Evolutionary conservation across 2,888 invertebrate genomes (phyloP), one percentile per base, ranked within the genome.

Genomic region (Drosophila eohydei): DNA sequence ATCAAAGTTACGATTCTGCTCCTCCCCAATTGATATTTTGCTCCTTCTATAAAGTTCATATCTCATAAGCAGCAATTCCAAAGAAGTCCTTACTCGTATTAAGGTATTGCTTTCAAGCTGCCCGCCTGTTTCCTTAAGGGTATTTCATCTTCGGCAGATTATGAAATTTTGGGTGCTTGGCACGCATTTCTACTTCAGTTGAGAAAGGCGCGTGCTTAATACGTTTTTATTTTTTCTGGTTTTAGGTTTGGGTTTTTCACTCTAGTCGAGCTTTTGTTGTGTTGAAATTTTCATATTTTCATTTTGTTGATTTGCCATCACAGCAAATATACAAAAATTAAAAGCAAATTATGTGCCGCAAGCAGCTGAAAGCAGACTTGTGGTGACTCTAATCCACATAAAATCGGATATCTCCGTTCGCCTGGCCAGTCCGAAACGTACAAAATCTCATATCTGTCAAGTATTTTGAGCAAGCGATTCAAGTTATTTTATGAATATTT

Each of bases 271-370:
- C 61, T 71, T 50, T 48, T 67, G 62, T 55, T 67, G 83, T 66
- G 58, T 60, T 50, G 44, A 67, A 67, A 67, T 62, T 65, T 72
- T 63, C 54, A n/a, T 28, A 11, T 28, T 54, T 54, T n/a, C 48
- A 16, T 32, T 48, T 30, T 48, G 30, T 48, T 50, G 55, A 68
- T 82, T 78, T 78, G 81, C 85, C 72, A 71, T 72, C 67, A 61
- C 66, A 62, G 84, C 75, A 81, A 26, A 55, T 54, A 58, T 40
- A 61, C 40, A 74, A 70, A 79, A 88, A 88, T 79, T 85, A 83
- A 78, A 80, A 85, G 75, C 78, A 74, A 88, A 85, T 85, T 89
- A 89, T 87, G 66, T 63, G 58, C 60, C 60, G 58, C 57, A 36
- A 41, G 28, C 7, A n/a, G 14, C 41, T 9, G 21, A 34, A 28